Conservation (phyloP, 2,888 invertebrate genomes). For the Hypomecis punctinalis region DNA sequence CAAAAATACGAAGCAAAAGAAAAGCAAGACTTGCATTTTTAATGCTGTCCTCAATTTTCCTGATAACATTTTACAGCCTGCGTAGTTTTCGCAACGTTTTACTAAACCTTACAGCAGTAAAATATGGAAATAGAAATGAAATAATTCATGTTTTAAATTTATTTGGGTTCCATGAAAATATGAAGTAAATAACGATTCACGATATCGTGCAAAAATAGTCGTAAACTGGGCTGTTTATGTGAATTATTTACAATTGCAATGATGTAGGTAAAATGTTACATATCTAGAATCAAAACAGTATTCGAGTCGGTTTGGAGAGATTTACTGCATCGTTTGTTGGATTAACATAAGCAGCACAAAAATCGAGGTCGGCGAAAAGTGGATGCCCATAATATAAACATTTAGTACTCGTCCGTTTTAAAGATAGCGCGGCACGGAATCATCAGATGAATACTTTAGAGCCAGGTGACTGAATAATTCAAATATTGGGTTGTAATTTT, state of each 20-base stretch:
- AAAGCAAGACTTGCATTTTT: neutral
- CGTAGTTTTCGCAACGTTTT: neutral
- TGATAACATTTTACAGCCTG: constrained; percentile 3
- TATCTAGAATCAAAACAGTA: constrained; percentile 18
- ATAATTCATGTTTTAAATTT: neutral
- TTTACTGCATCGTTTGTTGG: constrained; percentile 28
- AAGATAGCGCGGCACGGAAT: constrained; percentile 18
- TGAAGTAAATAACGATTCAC: neutral
- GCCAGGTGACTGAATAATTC: constrained; percentile 6
- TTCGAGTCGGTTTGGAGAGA: constrained; percentile 21
- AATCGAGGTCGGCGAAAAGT: constrained; percentile 29
- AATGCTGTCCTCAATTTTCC: constrained; percentile 9
- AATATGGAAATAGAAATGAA: no score
- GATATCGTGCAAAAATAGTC: constrained; percentile 1
- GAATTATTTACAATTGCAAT: constrained; percentile 13
- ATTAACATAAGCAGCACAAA: constrained; percentile 24
- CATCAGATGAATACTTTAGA: constrained; percentile 5
- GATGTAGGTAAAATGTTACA: constrained; percentile 3
- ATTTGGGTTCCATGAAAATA: neutral
- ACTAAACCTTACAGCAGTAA: no score
- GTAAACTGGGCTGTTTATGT: constrained; percentile 1
- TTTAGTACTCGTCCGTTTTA: constrained; percentile 18
- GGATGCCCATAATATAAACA: constrained; percentile 31
- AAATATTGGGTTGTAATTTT: neutral
- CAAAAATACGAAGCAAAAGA: neutral